Percentiles rank a stretch among this genome's conserved stretches.
Evolutionary conservation across 2,888 invertebrate genomes (phyloP).

Genomic region (Automeris io): DNA sequence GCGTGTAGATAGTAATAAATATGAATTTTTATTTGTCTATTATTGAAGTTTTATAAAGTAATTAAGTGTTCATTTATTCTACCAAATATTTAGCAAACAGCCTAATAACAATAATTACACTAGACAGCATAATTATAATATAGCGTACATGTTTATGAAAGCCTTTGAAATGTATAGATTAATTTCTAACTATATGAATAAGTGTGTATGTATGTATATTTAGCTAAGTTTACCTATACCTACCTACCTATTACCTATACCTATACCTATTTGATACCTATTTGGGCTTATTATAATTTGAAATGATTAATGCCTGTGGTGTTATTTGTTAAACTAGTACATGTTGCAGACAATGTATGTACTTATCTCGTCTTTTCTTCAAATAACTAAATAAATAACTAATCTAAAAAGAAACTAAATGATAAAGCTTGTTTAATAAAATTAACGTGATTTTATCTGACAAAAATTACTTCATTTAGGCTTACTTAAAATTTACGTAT

Average conservation of each 20-base stretch:
- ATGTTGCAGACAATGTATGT: no score
- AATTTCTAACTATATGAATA: not conserved
- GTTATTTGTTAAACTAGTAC: no score
- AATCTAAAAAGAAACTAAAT: no score
- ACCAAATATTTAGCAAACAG: constrained; percentile 17
- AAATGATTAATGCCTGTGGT: no score
- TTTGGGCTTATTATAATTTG: constrained; percentile 1
- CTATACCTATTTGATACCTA: constrained; percentile 1
- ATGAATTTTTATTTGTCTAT: constrained; percentile 38
- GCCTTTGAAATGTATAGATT: not conserved
- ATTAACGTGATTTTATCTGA: no score
- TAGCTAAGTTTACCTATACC: not conserved
- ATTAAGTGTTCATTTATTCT: constrained; percentile 43
- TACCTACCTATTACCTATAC: no score
- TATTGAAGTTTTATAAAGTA: constrained; percentile 32
- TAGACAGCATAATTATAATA: not conserved
- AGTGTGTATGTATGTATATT: not conserved
- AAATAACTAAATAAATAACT: no score
- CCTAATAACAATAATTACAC: constrained; percentile 5
- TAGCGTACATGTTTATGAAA: not conserved
- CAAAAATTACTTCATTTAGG: no score
- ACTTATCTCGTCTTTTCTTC: no score
- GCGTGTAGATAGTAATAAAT: constrained; percentile 37
- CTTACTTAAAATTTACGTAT: no score
- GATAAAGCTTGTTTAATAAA: no score